These are phyloP conservation scores for Rhopalosiphum padi DNA, from an alignment of 1,140 invertebrate genomes.

Conservation along the genomic window DNA sequence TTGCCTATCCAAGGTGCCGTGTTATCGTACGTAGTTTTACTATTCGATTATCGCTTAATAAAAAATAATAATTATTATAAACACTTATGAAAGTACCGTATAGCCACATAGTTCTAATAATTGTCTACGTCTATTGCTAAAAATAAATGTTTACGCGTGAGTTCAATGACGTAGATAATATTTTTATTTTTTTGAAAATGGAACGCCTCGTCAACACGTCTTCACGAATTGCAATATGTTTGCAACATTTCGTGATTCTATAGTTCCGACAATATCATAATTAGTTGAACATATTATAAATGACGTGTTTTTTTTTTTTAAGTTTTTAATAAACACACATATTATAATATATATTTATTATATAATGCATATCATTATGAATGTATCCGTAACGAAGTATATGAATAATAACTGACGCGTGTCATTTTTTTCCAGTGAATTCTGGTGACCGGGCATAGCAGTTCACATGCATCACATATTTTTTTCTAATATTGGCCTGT, in stretches of 20 bases:
- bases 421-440: background rate
- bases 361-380: no score
- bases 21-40: background rate
- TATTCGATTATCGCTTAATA: background rate
- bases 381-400: background rate
- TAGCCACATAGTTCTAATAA: background rate
- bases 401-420: background rate
- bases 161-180: background rate
- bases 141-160: background rate
- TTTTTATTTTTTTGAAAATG: background rate
- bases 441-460: background rate
- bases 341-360: background rate
- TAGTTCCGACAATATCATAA: background rate
- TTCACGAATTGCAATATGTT: background rate
- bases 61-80: background rate
- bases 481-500: background rate
- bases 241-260: background rate
- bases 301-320: background rate
- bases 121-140: background rate
- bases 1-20: background rate
- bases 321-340: background rate
- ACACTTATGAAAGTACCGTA: background rate
- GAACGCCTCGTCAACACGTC: background rate
- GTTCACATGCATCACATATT: background rate
- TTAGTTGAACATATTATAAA: background rate